These are phyloP conservation scores for Nasalis larvatus DNA, from an alignment of 2,113 vertebrate genomes.

Conservation along the genomic window DNA sequence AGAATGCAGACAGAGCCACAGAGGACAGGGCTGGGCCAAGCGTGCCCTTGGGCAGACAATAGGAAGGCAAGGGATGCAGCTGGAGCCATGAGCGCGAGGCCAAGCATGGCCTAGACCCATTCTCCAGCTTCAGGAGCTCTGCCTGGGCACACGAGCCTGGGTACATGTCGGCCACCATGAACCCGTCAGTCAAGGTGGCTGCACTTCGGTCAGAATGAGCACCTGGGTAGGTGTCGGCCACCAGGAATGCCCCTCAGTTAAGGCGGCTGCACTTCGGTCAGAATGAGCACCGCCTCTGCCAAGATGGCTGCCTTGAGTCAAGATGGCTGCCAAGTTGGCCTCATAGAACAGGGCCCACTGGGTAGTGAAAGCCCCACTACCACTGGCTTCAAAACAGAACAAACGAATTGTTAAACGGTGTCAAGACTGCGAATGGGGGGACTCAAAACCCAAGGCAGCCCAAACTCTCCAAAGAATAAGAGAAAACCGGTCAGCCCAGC, in stretches of 20 bases:
- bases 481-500: neutral
- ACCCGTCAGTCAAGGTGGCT: neutral
- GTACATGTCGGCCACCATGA: neutral
- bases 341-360: neutral
- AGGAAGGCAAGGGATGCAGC: neutral
- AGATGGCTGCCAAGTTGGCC: neutral
- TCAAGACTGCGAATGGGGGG: neutral
- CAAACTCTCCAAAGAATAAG: neutral
- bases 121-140: neutral
- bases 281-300: rapidly evolving
- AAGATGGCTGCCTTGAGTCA: neutral
- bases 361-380: neutral
- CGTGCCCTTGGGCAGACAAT: neutral
- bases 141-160: neutral
- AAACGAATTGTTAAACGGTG: neutral
- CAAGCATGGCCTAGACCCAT: neutral
- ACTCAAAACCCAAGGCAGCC: neutral
- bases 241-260: neutral
- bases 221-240: neutral
- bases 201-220: neutral
- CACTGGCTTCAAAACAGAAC: neutral
- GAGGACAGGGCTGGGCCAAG: neutral
- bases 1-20: neutral
- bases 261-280: no score
- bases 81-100: neutral